Percentiles rank a stretch among this genome's conserved stretches.
These are phyloP conservation scores for Papilio polyxenes DNA, from an alignment of 1,140 invertebrate species.

Conservation along the genomic window DNA sequence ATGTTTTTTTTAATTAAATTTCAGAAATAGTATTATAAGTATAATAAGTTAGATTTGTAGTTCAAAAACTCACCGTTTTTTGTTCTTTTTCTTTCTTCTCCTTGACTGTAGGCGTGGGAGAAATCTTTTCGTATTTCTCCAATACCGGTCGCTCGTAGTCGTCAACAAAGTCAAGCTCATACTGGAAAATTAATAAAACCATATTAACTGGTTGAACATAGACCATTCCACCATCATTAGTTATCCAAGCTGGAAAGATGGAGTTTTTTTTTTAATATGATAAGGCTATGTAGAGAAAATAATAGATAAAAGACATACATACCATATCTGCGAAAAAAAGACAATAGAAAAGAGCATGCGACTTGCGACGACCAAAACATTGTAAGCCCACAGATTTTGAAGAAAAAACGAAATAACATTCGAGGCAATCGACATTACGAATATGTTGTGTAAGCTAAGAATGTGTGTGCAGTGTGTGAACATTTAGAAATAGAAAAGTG, in stretches of 20 bases:
- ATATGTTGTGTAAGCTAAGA: conserved; percentile 41
- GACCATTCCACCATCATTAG: not conserved
- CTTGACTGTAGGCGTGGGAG: conserved; percentile 68
- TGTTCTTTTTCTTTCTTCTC: conserved; percentile 76
- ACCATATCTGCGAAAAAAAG: conserved; percentile 50
- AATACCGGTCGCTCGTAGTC: conserved; percentile 86
- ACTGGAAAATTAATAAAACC: conserved; percentile 53
- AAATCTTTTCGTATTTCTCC: conserved; percentile 83
- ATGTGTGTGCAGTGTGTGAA: conserved; percentile 18
- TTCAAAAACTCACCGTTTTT: conserved; percentile 55
- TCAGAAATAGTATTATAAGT: not conserved
- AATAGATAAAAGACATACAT: conserved; percentile 23
- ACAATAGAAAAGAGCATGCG: conserved; percentile 63
- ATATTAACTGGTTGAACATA: conserved; percentile 6
- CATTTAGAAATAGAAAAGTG: conserved; percentile 15
- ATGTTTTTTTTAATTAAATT: not conserved
- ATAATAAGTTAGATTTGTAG: not conserved
- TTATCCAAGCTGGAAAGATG: not conserved
- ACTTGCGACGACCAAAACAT: conserved; percentile 54
- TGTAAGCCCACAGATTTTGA: conserved; percentile 35
- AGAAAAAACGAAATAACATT: conserved; percentile 43
- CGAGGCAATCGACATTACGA: conserved; percentile 33
- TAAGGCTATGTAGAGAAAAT: not conserved
- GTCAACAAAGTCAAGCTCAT: conserved; percentile 77
- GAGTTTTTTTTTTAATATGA: not conserved